Conservation (phyloP, 2,797 vertebrate species). For the Peromyscus melanophrys region DNA sequence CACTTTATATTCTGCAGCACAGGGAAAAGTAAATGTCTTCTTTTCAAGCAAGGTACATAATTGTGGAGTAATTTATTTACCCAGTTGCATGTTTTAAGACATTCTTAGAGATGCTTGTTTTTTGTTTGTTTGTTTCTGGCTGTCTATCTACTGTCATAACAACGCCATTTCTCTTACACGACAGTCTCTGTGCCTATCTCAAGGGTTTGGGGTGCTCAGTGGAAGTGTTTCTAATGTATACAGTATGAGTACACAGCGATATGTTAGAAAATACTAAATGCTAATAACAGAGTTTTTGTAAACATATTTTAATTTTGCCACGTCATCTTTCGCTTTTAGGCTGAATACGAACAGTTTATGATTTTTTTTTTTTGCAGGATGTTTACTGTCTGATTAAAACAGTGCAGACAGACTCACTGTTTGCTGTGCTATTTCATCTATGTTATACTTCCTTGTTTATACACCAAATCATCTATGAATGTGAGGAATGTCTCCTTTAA, state of each 20-base stretch:
- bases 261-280: conserved; percentile 29
- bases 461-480: background rate
- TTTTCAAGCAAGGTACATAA: conserved; percentile 63
- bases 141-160: background rate
- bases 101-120: background rate
- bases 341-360: conserved; percentile 32
- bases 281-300: conserved; percentile 24
- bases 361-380: conserved; percentile 37
- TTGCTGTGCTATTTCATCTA: background rate
- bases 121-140: conserved; percentile 18
- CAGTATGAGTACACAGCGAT: background rate
- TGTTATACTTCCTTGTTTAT: conserved; percentile 46
- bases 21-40: conserved; percentile 64
- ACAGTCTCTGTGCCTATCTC: background rate
- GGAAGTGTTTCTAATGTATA: background rate
- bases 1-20: conserved; percentile 55
- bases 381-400: conserved; percentile 73
- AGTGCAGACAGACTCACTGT: background rate
- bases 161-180: background rate
- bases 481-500: conserved; percentile 31
- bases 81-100: conserved; percentile 60
- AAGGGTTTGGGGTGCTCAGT: background rate
- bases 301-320: conserved; percentile 48
- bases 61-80: conserved; percentile 66
- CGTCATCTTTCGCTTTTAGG: conserved; percentile 35